phyloP scores from a whole-genome alignment of 2,113 vertebrate genomes.

The Xiphophorus maculatus region DNA sequence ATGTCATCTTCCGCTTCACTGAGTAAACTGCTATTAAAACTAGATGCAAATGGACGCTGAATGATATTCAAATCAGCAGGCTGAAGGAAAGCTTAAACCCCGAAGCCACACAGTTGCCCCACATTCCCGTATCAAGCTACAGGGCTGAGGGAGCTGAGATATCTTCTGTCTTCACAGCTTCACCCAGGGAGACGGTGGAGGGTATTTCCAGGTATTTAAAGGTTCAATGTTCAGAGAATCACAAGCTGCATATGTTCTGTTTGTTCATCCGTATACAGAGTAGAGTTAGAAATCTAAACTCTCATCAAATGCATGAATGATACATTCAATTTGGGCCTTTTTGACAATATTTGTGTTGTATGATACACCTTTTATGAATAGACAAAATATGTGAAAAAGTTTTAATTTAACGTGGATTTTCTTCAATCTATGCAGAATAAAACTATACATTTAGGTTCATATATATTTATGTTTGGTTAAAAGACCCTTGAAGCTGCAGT shows the following conservation, averaged over 20 bases:
- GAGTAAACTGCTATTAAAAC: constrained; percentile 74
- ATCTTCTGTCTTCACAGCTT: constrained; percentile 18
- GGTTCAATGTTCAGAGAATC: not conserved
- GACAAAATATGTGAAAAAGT: not conserved
- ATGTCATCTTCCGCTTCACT: constrained; percentile 76
- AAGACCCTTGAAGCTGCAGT: not conserved
- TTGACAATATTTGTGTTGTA: no score
- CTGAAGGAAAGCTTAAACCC: constrained; percentile 64
- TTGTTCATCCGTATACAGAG: not conserved
- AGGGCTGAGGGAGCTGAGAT: constrained; percentile 33
- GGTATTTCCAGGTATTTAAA: not conserved
- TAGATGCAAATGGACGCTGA: constrained; percentile 68
- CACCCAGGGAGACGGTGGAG: constrained; percentile 6
- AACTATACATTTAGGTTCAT: not conserved
- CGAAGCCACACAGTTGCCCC: constrained; percentile 61
- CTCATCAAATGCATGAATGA: not conserved
- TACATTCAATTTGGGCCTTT: not conserved
- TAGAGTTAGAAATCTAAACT: not conserved
- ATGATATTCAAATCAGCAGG: constrained; percentile 68
- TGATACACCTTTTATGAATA: not conserved
- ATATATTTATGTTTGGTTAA: not conserved
- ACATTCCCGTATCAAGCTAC: constrained; percentile 49
- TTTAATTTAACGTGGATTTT: not conserved
- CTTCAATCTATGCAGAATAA: not conserved
- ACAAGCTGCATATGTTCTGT: not conserved